Percentiles rank a stretch among this genome's conserved stretches.
phyloP scores from a whole-genome alignment of 2,888 invertebrate genomes.

The Harpagoxenus sublaevis region DNA sequence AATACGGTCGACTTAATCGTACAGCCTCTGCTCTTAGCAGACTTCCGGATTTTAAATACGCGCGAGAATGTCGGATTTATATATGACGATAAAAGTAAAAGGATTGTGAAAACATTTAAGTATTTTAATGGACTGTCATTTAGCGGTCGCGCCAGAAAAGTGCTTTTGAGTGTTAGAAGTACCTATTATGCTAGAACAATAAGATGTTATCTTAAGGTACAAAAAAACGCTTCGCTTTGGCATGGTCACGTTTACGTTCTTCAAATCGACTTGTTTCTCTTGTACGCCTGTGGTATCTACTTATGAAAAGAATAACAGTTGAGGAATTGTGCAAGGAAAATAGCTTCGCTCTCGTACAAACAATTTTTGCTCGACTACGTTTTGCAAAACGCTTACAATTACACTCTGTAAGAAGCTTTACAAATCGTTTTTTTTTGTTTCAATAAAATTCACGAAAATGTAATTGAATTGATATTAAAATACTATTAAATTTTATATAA shows the following conservation, averaged over 20 bases:
- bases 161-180: background rate
- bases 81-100: background rate
- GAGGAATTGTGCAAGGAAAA: background rate
- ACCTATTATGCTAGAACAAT: background rate
- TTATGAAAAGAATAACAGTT: conserved; percentile 5
- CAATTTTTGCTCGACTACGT: background rate
- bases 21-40: conserved; percentile 47
- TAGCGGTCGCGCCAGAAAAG: background rate
- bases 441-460: background rate
- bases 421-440: background rate
- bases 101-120: background rate
- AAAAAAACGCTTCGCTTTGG: background rate
- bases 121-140: background rate
- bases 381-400: background rate
- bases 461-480: conserved; percentile 2
- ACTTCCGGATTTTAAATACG: background rate
- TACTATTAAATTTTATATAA: background rate
- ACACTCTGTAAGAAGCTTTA: background rate
- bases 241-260: conserved; percentile 6
- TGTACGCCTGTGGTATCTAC: background rate
- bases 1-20: conserved; percentile 66
- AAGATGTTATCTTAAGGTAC: conserved; percentile 15
- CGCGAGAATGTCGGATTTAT: background rate
- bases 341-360: background rate
- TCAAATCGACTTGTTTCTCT: background rate